These are phyloP conservation scores for Spialia ferax DNA, from an alignment of 2,888 invertebrate genomes.

Conservation along the genomic window DNA sequence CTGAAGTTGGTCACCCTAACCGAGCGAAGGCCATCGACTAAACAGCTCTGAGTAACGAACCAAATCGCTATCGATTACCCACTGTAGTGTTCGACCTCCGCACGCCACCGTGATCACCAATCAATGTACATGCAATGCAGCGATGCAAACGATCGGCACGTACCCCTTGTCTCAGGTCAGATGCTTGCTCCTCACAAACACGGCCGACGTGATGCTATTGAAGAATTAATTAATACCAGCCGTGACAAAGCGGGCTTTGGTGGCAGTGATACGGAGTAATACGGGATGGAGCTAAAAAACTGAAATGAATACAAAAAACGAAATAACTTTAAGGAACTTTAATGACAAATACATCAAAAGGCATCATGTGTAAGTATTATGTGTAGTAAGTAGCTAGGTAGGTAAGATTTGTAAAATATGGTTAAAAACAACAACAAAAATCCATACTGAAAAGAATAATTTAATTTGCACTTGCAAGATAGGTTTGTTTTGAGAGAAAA, in stretches of 20 bases:
- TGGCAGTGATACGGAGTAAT: slow-evolving; percentile 3
- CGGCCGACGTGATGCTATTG: slow-evolving; percentile 28
- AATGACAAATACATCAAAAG: background rate
- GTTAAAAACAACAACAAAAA: no score
- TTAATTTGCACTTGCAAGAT: no score
- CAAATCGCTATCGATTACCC: slow-evolving; percentile 46
- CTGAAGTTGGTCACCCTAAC: slow-evolving; percentile 17
- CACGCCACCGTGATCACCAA: slow-evolving; percentile 32
- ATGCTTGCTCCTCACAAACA: slow-evolving; percentile 59
- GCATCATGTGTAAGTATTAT: background rate
- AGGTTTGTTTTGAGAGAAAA: no score
- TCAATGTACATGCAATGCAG: slow-evolving; percentile 41
- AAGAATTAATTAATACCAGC: slow-evolving; percentile 37
- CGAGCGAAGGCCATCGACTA: slow-evolving; percentile 51
- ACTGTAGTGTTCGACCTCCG: slow-evolving; percentile 32
- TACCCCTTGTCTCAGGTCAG: slow-evolving; percentile 51
- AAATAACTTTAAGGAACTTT: background rate
- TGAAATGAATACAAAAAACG: background rate
- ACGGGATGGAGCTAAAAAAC: background rate
- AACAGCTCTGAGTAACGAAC: slow-evolving; percentile 49
- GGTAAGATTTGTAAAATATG: background rate
- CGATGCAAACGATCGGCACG: slow-evolving; percentile 33
- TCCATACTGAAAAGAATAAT: no score
- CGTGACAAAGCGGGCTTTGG: slow-evolving; percentile 24
- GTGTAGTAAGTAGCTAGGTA: background rate